Conservation (phyloP, 2,888 invertebrate genomes). For the Heliconius ethilla region DNA sequence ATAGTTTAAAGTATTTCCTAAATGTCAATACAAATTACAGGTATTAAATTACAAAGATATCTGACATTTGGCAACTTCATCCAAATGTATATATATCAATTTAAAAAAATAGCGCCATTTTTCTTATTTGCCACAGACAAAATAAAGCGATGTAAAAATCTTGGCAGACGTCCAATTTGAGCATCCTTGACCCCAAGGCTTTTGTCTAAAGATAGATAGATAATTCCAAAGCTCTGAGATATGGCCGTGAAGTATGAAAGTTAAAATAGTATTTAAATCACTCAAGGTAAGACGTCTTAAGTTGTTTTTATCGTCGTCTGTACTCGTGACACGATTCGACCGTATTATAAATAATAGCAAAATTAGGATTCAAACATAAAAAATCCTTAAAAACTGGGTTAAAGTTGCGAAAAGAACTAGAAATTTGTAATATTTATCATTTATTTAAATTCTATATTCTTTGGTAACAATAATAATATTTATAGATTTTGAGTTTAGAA, state of each 20-base stretch:
- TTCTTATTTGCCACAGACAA: constrained; percentile 39
- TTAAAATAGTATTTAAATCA: constrained; percentile 49
- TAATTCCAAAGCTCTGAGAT: constrained; percentile 44
- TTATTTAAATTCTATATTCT: not conserved
- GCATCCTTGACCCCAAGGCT: constrained; percentile 61
- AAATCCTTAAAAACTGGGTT: not conserved
- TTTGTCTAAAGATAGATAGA: constrained; percentile 46
- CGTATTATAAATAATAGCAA: constrained; percentile 13
- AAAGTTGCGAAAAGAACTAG: constrained; percentile 4
- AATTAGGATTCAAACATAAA: constrained; percentile 2
- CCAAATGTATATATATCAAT: not conserved
- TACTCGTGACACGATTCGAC: constrained; percentile 32
- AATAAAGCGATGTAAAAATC: constrained; percentile 40
- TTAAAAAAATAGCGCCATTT: constrained; percentile 31
- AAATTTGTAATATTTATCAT: not conserved
- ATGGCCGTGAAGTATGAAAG: constrained; percentile 48
- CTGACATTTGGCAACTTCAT: constrained; percentile 39
- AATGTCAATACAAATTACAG: constrained; percentile 11
- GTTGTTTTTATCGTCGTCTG: constrained; percentile 34
- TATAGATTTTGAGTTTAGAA: not conserved
- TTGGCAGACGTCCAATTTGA: constrained; percentile 57
- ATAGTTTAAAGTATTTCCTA: not conserved
- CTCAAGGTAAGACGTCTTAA: constrained; percentile 44
- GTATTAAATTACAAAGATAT: constrained; percentile 34
- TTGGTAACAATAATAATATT: not conserved